These are phyloP conservation scores for Leucania comma DNA, from an alignment of 2,888 invertebrate genomes.

Conservation along the genomic window DNA sequence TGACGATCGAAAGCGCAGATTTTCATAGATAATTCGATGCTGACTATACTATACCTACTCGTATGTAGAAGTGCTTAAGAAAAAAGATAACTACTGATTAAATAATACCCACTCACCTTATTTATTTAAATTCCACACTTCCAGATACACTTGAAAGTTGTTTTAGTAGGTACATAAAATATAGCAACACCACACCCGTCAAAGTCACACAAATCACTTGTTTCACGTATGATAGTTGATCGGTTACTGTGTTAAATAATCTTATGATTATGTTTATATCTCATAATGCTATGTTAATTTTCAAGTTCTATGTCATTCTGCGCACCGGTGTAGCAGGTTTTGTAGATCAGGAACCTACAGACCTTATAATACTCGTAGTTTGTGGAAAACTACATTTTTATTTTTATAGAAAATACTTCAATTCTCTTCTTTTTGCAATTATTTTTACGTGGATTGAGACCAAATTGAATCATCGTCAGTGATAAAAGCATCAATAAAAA, in stretches of 20 bases:
- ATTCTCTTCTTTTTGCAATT: background rate
- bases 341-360: constrained; percentile 59
- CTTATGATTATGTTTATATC: constrained; percentile 76
- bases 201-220: constrained; percentile 43
- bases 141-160: constrained; percentile 3
- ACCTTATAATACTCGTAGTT: constrained; percentile 28
- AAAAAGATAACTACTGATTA: constrained; percentile 5
- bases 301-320: constrained; percentile 86
- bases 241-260: constrained; percentile 74
- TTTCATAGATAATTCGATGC: background rate
- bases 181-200: constrained; percentile 5
- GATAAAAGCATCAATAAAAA: background rate
- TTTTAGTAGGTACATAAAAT: background rate
- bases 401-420: background rate
- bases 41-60: background rate
- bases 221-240: constrained; percentile 64
- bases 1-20: constrained; percentile 10
- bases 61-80: background rate
- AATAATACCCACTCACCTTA: constrained; percentile 29
- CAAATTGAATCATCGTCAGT: background rate
- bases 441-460: background rate
- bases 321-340: constrained; percentile 77
- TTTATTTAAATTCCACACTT: constrained; percentile 12
- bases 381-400: constrained; percentile 17
- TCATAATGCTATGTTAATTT: constrained; percentile 83